Percentiles rank a stretch among this genome's conserved stretches.
Conservation (phyloP, 2,797 vertebrate species). For the Dendrocincla fuliginosa region DNA sequence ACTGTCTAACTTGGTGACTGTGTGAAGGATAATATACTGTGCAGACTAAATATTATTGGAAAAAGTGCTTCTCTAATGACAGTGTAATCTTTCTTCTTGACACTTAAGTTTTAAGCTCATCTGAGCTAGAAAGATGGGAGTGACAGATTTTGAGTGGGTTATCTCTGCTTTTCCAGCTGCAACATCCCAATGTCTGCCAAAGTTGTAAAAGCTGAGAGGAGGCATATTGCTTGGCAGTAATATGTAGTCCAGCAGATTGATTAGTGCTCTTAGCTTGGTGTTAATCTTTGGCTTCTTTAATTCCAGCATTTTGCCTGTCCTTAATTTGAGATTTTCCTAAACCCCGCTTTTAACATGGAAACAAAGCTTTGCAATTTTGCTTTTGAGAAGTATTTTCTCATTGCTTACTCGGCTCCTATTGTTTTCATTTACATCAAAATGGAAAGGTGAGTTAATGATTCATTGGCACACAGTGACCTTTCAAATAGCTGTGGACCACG, state of each 20-base stretch:
- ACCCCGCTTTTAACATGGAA: conserved; percentile 16
- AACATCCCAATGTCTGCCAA: not conserved
- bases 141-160: conserved; percentile 3
- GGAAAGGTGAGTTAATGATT: conserved; percentile 89
- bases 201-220: not conserved
- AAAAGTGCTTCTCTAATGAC: not conserved
- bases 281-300: conserved; percentile 1
- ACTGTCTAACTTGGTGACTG: conserved; percentile 32
- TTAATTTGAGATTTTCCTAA: conserved; percentile 45
- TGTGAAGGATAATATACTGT: conserved; percentile 10
- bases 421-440: conserved; percentile 78
- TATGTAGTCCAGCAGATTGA: not conserved
- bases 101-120: not conserved
- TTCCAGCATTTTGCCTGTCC: not conserved
- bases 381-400: conserved; percentile 34
- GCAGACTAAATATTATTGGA: conserved; percentile 19
- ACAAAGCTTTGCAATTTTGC: conserved; percentile 21
- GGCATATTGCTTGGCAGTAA: not conserved
- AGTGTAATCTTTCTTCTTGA: not conserved
- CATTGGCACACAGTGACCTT: conserved; percentile 83
- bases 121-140: conserved; percentile 11
- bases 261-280: not conserved
- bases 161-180: conserved; percentile 2
- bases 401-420: conserved; percentile 53
- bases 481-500: conserved; percentile 77